Base-by-base conservation (phyloP, 2,113 vertebrate species). In the Hippocampus guttulatus region DNA sequence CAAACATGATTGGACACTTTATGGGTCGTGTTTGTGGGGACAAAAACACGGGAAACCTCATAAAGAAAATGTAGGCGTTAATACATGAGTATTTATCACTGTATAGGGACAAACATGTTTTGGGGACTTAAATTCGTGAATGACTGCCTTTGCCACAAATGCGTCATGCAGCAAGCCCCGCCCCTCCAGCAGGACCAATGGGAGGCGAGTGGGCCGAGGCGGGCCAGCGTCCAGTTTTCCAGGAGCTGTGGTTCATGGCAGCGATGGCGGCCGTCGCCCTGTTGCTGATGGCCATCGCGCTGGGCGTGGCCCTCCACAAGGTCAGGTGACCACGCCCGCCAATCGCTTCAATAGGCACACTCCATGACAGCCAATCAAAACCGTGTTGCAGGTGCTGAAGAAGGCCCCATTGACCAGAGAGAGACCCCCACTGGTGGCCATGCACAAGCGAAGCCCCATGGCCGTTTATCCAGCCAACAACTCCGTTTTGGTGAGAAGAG, bases 231-330 rank as follows among this genome's bases (percentile, higher is more conserved):
- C 74, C 75, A 0, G 89, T 90, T 8, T 89, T 95, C 85, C 89
- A 81, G 0, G 93, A 98, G 87, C 84, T 98, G 81, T 99, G 97
- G 97, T 99, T 99, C 91, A 93, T 96, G 3, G 90, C 91, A 33
- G 57, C 96, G 51, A 95, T 98, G 94, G 92, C 95, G 0, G 73
- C 90, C 66, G 84, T 97, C 63, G 93, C 92, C 63, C 89, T 99
- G 88, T 76, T 98, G 78, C 83, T 98, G 77, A 70, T 98, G 84
- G 97, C 95, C 74, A 73, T 98, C 64, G 81, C 92, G 49, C 82
- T 99, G 54, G 95, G 91, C 3, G 78, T 96, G 68, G 79, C 93
- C 60, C 94, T 99, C 27, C 94, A 96, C 72, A 95, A 76, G 84
- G 89, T 87, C 40, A 72, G 75, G 16, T 33, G 49, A 20, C 16